Evolutionary conservation across 2,797 vertebrate genomes (phyloP).

Genomic region (Caiman crocodilus): DNA sequence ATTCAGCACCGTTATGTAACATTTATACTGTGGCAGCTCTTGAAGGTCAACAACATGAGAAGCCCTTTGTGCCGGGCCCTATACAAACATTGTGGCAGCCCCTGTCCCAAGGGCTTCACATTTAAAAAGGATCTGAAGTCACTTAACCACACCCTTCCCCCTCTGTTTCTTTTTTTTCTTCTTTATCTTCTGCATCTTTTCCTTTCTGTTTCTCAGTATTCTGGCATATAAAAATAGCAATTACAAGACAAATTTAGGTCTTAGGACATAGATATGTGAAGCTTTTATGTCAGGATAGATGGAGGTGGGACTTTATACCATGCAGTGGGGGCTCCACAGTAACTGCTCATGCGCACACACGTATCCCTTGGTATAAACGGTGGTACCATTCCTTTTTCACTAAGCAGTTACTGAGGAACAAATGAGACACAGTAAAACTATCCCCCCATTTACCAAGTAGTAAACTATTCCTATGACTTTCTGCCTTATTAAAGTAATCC

Average conservation of each 20-base stretch:
- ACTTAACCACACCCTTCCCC: neutral
- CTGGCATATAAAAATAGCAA: neutral
- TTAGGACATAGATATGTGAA: no score
- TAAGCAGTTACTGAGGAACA: no score
- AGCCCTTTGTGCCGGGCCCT: neutral
- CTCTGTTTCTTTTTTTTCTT: neutral
- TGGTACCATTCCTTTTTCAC: no score
- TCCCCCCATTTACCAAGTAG: no score
- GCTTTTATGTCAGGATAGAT: no score
- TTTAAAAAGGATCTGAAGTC: neutral
- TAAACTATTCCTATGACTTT: neutral
- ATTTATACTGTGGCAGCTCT: neutral
- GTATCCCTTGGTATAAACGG: no score
- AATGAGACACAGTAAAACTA: no score
- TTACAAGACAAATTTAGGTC: neutral
- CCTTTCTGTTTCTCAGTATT: neutral
- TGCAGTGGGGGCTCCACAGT: no score
- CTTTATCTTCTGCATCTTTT: neutral
- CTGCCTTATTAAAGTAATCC: neutral
- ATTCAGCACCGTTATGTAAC: neutral
- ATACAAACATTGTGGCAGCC: constrained; percentile 1
- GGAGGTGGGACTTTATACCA: no score
- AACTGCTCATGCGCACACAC: no score
- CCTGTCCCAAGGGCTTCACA: neutral
- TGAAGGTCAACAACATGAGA: neutral